Conservation (phyloP, 2,113 vertebrate genomes). For the Muntiacus muntjak region DNA sequence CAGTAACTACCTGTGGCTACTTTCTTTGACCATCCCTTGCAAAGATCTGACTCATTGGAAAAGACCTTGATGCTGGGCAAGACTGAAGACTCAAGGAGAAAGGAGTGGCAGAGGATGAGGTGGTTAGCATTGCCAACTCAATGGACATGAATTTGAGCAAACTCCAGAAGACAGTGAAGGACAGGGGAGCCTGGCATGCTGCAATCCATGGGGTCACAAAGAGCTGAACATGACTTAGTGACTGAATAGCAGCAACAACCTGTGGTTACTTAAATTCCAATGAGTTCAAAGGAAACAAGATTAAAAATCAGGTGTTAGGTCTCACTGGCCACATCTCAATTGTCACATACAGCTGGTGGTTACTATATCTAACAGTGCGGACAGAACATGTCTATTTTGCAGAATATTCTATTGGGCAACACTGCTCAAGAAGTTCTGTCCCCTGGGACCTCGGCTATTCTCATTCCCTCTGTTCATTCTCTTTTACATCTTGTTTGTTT, state of each 20-base stretch:
- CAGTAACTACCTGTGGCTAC: background rate
- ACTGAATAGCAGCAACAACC: background rate
- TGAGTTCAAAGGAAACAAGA: background rate
- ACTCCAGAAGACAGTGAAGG: background rate
- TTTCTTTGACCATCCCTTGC: background rate
- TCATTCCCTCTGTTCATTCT: background rate
- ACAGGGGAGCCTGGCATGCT: background rate
- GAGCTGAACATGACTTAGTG: background rate
- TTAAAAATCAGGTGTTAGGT: background rate
- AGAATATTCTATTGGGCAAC: accelerated
- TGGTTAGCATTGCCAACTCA: background rate
- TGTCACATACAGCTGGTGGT: accelerated
- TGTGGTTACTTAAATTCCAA: background rate
- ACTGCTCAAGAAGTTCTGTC: accelerated
- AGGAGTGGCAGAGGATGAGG: background rate
- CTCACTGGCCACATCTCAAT: background rate
- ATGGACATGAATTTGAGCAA: background rate
- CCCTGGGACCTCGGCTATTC: too few species aligned
- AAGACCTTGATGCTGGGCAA: background rate
- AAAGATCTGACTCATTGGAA: background rate
- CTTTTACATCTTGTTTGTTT: background rate
- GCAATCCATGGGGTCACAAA: background rate
- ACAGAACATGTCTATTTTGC: background rate
- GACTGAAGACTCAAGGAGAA: background rate
- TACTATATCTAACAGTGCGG: accelerated